Base-by-base conservation (phyloP, 2,113 vertebrate species). In the Apus apus region DNA sequence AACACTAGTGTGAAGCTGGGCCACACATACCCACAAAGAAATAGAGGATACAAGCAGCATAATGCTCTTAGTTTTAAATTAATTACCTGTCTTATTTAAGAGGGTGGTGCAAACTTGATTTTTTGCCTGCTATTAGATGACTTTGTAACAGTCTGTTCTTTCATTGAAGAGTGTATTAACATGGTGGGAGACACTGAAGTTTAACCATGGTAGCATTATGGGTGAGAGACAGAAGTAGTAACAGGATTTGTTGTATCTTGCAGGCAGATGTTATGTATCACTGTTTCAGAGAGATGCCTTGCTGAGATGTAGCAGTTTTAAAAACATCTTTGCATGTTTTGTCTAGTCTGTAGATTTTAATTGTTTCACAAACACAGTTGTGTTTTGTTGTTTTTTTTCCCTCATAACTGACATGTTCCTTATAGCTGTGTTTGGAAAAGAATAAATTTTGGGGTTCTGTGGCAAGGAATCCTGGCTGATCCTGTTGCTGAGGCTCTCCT, bases 191-290 rank as follows among this genome's bases (percentile, higher is more conserved):
- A 62, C 10, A 38, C 16, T 67, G 30, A 14, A 20, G 4, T 61
- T 80, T 84, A 53, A 38, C 29, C 6, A 3, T 22, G 11, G 20
- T 85, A 27, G 19, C 13, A 4, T 72, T 86, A 72, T 5, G 11
- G 14, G 32, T 72, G 68, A 87, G 32, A 48, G 19, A 66, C 38
- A 54, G 10, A 38, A 38, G 38, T 57, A 23, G 14, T 43, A 53
- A 64, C 4, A 18, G n/a, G 32, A 43, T 13, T 48, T 43, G 3
- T 40, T 54, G 6, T 21, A 25, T 46, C 40, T 29, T 0, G 0
- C 9, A 19, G 32, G 27, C 18, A 27, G 9, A 23, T 76, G 26
- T 60, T 70, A 53, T 0, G 0, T 64, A 29, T 5, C 0, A 0
- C 10, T 85, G 45, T 61, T 85, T 6, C 29, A 36, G 75, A 83